phyloP scores from a whole-genome alignment of 1,140 invertebrate species.

The Polypedilum vanderplanki region DNA sequence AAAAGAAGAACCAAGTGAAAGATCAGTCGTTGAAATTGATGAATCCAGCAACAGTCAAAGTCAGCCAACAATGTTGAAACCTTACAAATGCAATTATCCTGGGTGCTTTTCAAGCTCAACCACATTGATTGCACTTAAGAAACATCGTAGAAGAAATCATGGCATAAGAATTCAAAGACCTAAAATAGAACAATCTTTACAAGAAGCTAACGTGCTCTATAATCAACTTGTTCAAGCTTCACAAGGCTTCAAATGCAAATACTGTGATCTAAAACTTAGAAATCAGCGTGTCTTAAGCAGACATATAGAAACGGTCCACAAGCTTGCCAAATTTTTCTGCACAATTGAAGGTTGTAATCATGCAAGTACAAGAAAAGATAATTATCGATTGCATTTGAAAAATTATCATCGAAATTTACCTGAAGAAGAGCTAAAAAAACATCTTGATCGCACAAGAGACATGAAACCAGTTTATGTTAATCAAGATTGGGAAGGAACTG shows the following conservation, averaged over 20 bases:
- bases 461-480: background rate
- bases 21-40: background rate
- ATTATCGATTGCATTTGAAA: background rate
- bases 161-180: background rate
- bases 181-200: background rate
- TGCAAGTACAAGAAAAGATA: background rate
- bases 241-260: background rate
- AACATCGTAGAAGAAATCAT: background rate
- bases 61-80: background rate
- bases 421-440: background rate
- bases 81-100: background rate
- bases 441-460: background rate
- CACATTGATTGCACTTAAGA: background rate
- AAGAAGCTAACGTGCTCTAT: background rate
- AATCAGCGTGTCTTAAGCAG: background rate
- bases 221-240: background rate
- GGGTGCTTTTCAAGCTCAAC: background rate
- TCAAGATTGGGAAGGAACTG: background rate
- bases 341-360: background rate
- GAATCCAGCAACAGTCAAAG: background rate
- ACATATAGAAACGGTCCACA: background rate
- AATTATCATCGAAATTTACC: background rate
- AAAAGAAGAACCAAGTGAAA: background rate
- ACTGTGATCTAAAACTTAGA: background rate
- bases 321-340: background rate